Base-by-base conservation (phyloP, 2,888 invertebrate genomes). In the Conistra vaccinii region DNA sequence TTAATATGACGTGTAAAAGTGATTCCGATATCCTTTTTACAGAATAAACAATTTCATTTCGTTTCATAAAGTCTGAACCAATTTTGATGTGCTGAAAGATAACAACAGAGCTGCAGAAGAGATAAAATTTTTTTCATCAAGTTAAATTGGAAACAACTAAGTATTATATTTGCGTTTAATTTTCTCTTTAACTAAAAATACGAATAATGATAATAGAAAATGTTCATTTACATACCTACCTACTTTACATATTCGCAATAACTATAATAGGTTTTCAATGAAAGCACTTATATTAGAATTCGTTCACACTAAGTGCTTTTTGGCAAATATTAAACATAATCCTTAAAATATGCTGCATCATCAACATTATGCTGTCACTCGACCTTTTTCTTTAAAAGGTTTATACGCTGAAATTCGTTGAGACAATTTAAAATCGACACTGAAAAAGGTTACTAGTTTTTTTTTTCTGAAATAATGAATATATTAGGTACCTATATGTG, bases 221-320 rank as follows among this genome's bases (percentile, higher is more conserved):
- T 69, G 55, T 72, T 39, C 67, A 58, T 61, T 60, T 61, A 29
- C 63, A 45, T 57, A 65, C 9, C 32, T 69, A 66, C 35, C 20
- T 55, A 32, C 32, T 78, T 65, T 78, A 60, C 82, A 69, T 79
- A 76, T 63, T 65, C 17, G 6, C 53, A 77, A 77, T 83, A 60
- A 61, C 23, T 69, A 57, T 62, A 69, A 72, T 69, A 61, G 35
- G 42, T 67, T 84, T 75, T 58, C 70, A 81, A 65, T 79, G 17
- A 48, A 76, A 84, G 53, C 69, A 65, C 63, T 80, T 80, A 53
- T 60, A 69, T 57, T 35, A 70, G 17, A 82, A 77, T 78, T 70
- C 70, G 51, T 42, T 78, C n/a, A 78, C n/a, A 32, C 32, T 70
- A 65, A 84, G 70, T 75, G 81, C 67, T 84, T 79, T 69, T 69